Base-by-base conservation (phyloP, 2,113 vertebrate species). In the Stigmatopora argus region DNA sequence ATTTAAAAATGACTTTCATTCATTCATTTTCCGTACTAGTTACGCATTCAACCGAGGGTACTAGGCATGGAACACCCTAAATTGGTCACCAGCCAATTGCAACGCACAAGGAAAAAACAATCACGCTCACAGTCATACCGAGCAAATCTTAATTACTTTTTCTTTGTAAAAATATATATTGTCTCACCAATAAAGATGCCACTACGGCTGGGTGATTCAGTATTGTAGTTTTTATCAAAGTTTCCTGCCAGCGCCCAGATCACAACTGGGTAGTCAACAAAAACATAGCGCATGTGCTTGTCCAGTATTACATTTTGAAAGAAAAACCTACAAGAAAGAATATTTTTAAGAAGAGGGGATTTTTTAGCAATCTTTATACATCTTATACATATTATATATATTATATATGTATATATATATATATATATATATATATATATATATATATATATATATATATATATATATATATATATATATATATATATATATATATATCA, bases 181-280 rank as follows among this genome's bases (percentile, higher is more conserved):
- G 15, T 65, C 78, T 71, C 67, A 86, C 86, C 85, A 47, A 84
- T 88, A 62, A 88, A 84, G 60, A 85, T 69, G 12, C 80, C 81
- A 9, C 73, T 83, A 35, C 64, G 66, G 46, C 10, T 71, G 7
- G 73, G 78, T n/a, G 77, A 76, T 21, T 57, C 2, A 2, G 74
- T 47, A 2, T 83, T 19, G n/a, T 47, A 88, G 66, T 88, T 85
- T 62, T 88, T 86, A 68, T 77, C 70, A 51, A 86, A 14, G 67
- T 86, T 86, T 65, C 86, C 86, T 55, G 64, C 23, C 48, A 88
- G 7, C 0, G 82, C 85, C 81, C 80, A 88, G 66, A 88, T 88
- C 38, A 86, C 75, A 21, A 85, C 80, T 1, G 75, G 75, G 59
- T 88, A 88, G 52, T 26, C 41, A 57, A 82, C 63, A 45, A 75